These are phyloP conservation scores for Cavia porcellus DNA, from an alignment of 2,113 vertebrate genomes.

Conservation along the genomic window DNA sequence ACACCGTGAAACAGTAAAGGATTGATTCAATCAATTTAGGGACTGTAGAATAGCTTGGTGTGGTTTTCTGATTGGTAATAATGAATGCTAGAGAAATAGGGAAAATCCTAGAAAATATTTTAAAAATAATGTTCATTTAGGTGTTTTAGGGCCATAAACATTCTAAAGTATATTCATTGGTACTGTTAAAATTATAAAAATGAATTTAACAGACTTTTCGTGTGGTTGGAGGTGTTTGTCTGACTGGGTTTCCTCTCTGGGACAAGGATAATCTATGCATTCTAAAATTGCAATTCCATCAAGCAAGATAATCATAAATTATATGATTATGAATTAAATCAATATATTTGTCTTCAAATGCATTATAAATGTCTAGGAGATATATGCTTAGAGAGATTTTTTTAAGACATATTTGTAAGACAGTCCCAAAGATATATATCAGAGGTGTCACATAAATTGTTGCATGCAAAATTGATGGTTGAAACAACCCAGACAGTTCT, in stretches of 20 bases:
- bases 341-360: conserved; percentile 84
- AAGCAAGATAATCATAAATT: conserved; percentile 79
- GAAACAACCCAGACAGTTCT: conserved; percentile 50
- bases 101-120: conserved; percentile 51
- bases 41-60: not conserved
- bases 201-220: conserved; percentile 30
- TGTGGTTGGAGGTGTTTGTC: conserved; percentile 38
- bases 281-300: conserved; percentile 70
- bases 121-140: conserved; percentile 44
- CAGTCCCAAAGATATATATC: conserved; percentile 52
- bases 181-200: conserved; percentile 62
- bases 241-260: conserved; percentile 37
- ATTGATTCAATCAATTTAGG: conserved; percentile 54
- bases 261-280: conserved; percentile 72
- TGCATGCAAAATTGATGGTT: conserved; percentile 56
- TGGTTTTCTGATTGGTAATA: conserved; percentile 66
- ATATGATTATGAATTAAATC: conserved; percentile 77
- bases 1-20: conserved; percentile 56
- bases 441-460: conserved; percentile 70
- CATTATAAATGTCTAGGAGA: conserved; percentile 79
- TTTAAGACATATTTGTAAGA: conserved; percentile 72
- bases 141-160: conserved; percentile 38
- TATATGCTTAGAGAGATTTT: conserved; percentile 76
- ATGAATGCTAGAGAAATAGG: conserved; percentile 63
- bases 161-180: conserved; percentile 57